Percentiles rank a stretch among this genome's conserved stretches.
Evolutionary conservation across 1,140 invertebrate species (phyloP).

Genomic region (Oryctes rhinoceros): DNA sequence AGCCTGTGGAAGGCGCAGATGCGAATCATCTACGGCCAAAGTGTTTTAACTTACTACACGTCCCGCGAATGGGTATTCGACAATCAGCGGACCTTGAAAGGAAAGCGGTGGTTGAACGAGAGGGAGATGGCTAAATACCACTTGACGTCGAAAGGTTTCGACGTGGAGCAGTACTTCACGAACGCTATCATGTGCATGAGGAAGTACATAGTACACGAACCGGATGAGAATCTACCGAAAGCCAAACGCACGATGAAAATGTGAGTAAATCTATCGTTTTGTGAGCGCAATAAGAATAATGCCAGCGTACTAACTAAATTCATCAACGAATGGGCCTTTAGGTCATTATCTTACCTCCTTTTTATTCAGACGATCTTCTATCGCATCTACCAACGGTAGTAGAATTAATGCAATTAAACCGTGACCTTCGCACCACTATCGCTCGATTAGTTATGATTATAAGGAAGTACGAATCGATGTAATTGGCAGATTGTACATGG

Average conservation of each 20-base stretch:
- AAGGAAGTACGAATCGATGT: no score
- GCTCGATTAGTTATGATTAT: no score
- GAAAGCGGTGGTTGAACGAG: not conserved
- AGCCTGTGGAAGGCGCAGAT: conserved; percentile 6
- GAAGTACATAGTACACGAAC: not conserved
- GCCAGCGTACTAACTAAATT: no score
- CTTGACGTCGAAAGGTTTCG: not conserved
- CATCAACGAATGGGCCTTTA: no score
- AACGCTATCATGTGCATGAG: not conserved
- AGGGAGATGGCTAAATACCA: not conserved
- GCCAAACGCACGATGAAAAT: not conserved
- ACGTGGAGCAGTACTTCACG: not conserved
- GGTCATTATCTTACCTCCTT: no score
- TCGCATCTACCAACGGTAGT: no score
- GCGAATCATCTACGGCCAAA: not conserved
- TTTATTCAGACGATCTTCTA: no score
- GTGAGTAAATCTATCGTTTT: not conserved
- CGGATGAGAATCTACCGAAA: conserved; percentile 8
- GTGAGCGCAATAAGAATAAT: no score
- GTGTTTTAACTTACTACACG: not conserved
- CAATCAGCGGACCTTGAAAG: not conserved
- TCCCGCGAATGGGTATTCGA: not conserved
- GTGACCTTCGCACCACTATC: no score
- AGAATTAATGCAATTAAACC: no score
- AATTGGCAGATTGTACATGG: no score